Evolutionary conservation across 2,113 vertebrate genomes (phyloP).

Genomic region (Cryptotis parvus): DNA sequence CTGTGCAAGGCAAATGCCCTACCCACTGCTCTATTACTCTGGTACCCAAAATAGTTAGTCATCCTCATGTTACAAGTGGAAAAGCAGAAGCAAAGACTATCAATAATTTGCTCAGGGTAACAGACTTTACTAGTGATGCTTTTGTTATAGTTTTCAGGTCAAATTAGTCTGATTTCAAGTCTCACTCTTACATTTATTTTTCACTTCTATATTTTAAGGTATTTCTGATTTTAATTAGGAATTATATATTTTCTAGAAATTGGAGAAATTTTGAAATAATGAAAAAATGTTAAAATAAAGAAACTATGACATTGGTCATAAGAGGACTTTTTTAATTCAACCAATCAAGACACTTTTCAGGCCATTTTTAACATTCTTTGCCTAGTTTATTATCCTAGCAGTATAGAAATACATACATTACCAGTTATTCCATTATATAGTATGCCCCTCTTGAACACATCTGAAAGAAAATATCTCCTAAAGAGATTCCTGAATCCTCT

Average conservation of each 20-base stretch:
- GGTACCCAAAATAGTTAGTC: not conserved
- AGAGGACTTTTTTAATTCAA: constrained; percentile 14
- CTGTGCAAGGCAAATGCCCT: too few relatives aligned
- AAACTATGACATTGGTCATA: not conserved
- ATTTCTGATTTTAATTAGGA: too few relatives aligned
- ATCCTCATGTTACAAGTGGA: not conserved
- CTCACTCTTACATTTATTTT: not conserved
- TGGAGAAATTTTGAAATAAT: not conserved
- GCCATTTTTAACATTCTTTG: not conserved
- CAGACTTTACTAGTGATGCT: not conserved
- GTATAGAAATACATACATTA: not conserved
- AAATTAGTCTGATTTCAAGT: constrained; percentile 1
- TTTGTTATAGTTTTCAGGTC: not conserved
- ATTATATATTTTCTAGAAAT: not conserved
- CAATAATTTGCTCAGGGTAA: not conserved
- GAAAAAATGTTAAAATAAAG: not conserved
- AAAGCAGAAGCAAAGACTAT: not conserved
- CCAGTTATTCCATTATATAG: not conserved
- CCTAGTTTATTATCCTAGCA: not conserved
- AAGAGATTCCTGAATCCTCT: not conserved
- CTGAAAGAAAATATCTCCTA: not conserved
- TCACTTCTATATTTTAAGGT: not conserved
- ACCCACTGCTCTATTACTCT: too few relatives aligned
- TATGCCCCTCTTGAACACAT: not conserved
- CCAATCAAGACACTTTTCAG: constrained; percentile 3